Evolutionary conservation across 2,113 vertebrate genomes (phyloP).

Genomic region (Channa maculata): DNA sequence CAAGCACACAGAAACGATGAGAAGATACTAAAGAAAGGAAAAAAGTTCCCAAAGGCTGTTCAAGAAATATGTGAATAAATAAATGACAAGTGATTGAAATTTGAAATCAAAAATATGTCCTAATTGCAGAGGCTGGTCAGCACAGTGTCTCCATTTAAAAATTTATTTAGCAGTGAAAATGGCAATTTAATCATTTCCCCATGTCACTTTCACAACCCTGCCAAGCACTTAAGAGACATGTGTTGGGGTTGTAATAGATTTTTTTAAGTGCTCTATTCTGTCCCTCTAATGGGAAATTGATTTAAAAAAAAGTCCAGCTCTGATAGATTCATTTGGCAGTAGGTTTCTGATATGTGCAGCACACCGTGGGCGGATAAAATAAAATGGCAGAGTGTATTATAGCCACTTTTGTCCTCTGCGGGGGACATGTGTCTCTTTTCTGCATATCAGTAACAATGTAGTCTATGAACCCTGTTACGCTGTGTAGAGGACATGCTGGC

Average conservation of each 20-base stretch:
- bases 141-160: slow-evolving; percentile 60
- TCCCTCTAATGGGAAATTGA: slow-evolving; percentile 79
- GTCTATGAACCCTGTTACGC: too few species aligned
- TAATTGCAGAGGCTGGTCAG: slow-evolving; percentile 50
- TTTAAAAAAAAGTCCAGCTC: slow-evolving; percentile 64
- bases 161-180: slow-evolving; percentile 72
- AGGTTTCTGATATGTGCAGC: slow-evolving; percentile 47
- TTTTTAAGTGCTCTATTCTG: slow-evolving; percentile 77
- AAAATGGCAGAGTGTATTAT: slow-evolving; percentile 66
- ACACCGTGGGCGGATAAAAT: slow-evolving; percentile 77
- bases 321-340: slow-evolving; percentile 78
- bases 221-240: slow-evolving; percentile 76
- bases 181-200: slow-evolving; percentile 77
- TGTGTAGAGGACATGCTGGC: too few species aligned
- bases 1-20: background rate
- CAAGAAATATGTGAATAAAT: slow-evolving; percentile 5
- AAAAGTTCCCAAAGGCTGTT: background rate
- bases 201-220: slow-evolving; percentile 73
- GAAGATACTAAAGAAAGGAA: background rate
- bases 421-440: too few species aligned
- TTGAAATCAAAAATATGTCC: slow-evolving; percentile 57
- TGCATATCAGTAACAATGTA: too few species aligned
- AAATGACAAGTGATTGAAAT: slow-evolving; percentile 23
- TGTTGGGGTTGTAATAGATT: slow-evolving; percentile 77
- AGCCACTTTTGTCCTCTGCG: slow-evolving; percentile 7